These are phyloP conservation scores for Alca torda DNA, from an alignment of 2,797 vertebrate genomes.

Conservation along the genomic window DNA sequence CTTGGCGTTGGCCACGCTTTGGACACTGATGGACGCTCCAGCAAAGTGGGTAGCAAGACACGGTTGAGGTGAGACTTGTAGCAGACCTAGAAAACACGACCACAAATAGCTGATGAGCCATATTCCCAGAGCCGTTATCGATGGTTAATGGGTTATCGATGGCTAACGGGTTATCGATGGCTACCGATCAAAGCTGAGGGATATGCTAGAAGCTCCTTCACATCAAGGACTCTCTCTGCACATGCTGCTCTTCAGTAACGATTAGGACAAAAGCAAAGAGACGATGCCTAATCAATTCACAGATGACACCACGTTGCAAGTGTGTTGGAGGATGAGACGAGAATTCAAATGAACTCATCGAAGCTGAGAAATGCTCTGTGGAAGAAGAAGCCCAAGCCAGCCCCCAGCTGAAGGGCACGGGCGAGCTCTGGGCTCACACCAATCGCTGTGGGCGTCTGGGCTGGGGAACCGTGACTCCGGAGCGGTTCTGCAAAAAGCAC, in stretches of 20 bases:
- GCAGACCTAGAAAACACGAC: background rate
- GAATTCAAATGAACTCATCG: background rate
- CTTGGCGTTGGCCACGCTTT: rapidly evolving
- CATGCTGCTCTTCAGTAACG: background rate
- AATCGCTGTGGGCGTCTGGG: rapidly evolving
- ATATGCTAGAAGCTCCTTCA: background rate
- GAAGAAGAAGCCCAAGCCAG: background rate
- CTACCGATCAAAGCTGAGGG: background rate
- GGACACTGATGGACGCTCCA: background rate
- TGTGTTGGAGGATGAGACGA: background rate
- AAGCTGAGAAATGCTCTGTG: background rate
- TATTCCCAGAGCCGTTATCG: background rate
- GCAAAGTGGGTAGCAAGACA: background rate
- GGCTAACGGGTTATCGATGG: background rate
- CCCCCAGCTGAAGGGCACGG: background rate
- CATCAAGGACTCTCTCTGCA: background rate
- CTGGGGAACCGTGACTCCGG: background rate
- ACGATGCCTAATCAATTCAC: background rate
- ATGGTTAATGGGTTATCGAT: background rate
- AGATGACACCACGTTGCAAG: background rate
- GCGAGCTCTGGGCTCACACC: background rate
- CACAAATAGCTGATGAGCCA: background rate
- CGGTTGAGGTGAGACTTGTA: background rate
- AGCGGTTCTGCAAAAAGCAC: constrained; percentile 9
- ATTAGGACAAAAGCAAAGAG: background rate